Percentiles rank a stretch among this genome's conserved stretches.
Evolutionary conservation across 2,113 vertebrate genomes (phyloP).

Genomic region (Bubalus kerabau): DNA sequence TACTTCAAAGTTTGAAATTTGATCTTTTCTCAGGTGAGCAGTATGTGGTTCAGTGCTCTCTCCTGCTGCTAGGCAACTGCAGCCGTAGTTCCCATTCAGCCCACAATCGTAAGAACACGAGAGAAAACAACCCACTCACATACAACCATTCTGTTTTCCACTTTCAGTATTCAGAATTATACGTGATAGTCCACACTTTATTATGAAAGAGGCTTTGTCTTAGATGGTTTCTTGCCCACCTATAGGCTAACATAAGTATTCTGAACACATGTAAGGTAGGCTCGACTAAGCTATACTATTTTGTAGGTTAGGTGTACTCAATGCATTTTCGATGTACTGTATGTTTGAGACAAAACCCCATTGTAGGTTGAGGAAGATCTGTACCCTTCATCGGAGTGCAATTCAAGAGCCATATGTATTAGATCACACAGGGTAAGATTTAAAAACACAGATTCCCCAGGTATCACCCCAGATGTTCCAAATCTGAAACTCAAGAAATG

Average conservation of each 20-base stretch:
- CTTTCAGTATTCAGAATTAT: not conserved
- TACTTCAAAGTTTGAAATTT: not conserved
- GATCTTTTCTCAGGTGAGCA: not conserved
- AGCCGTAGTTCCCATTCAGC: not conserved
- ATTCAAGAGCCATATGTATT: not conserved
- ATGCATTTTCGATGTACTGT: not conserved
- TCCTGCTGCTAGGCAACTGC: not conserved
- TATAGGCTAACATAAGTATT: not conserved
- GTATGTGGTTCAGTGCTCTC: not conserved
- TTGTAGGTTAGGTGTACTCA: too few species aligned
- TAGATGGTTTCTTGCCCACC: not conserved
- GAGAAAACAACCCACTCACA: not conserved
- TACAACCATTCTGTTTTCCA: not conserved
- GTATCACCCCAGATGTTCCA: not conserved
- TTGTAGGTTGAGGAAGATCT: not conserved
- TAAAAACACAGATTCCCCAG: not conserved
- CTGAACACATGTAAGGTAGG: not conserved
- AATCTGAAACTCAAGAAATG: not conserved
- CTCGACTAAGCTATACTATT: not conserved
- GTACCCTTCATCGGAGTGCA: not conserved
- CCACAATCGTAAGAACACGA: accelerated
- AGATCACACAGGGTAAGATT: not conserved
- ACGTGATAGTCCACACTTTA: not conserved
- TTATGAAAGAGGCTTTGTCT: not conserved
- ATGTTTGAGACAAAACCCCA: not conserved